Evolutionary conservation across 2,797 vertebrate species (phyloP), one percentile per base, ranked within the genome.

Genomic region (Micromesistius poutassou): DNA sequence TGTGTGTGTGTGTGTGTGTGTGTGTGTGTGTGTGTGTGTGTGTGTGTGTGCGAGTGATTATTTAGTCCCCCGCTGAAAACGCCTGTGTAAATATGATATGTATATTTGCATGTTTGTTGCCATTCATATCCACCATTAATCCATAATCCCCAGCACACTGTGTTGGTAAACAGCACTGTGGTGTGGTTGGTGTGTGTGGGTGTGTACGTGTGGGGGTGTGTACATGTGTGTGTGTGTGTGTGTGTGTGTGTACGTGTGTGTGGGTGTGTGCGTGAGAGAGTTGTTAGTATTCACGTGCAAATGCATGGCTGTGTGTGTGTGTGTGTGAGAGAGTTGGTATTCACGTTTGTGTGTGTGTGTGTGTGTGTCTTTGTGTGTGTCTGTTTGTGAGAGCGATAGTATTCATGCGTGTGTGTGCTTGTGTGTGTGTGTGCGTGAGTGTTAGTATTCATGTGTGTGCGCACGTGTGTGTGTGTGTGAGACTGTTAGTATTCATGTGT

Each of bases 71-170:
- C 83, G 83, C 83, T 83, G 84, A 82, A 88, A 89, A 75, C 89
- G 85, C 86, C 90, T 91, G 92, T 83, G 85, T 83, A 92, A 92
- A 92, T 92, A 91, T 79, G 92, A 92, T 92, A 91, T 82, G 89
- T 87, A 83, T 82, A 84, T 91, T 90, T 87, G 89, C 87, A 79
- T 87, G 84, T 87, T 86, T 90, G 90, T 85, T 84, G 84, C 89
- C 82, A 81, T 83, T 84, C 84, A 80, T 91, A 90, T 88, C 78
- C 46, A 76, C 83, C 85, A 87, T 87, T 93, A 92, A 93, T 91
- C 91, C 85, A 85, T 88, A 90, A 90, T 89, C 87, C 83, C 89
- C 91, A 90, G 86, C 80, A 81, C 80, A 81, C 87, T 88, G 86
- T 78, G 87, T 76, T 74, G 77, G 88, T 84, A 89, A 89, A 87